Percentiles rank a stretch among this genome's conserved stretches.
phyloP scores from a whole-genome alignment of 2,797 vertebrate species.

The Xenopus petersii region DNA sequence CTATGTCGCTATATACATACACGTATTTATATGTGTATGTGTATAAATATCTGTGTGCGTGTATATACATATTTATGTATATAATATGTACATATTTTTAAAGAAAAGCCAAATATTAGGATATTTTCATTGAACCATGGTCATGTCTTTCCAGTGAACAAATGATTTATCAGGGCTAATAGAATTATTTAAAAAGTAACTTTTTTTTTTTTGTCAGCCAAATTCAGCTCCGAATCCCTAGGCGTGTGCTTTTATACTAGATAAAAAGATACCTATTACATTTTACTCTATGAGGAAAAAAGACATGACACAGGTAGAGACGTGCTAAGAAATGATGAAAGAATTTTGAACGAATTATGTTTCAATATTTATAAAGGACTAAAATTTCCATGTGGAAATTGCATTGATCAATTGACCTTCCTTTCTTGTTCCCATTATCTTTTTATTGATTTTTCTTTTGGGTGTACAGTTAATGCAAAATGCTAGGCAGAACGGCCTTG shows the following conservation, averaged over 20 bases:
- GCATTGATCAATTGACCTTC: background rate
- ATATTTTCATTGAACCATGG: slow-evolving; percentile 14
- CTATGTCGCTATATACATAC: slow-evolving; percentile 33
- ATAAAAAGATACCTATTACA: slow-evolving; percentile 5
- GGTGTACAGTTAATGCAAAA: background rate
- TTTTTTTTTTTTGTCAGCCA: background rate
- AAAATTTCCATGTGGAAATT: background rate
- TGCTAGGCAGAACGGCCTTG: too few relatives aligned
- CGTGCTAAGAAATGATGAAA: background rate
- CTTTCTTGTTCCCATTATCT: background rate
- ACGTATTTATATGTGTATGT: slow-evolving; percentile 27
- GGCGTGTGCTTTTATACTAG: slow-evolving; percentile 7
- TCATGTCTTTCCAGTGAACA: background rate
- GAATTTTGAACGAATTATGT: background rate
- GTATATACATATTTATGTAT: slow-evolving; percentile 41
- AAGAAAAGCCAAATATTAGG: slow-evolving; percentile 41
- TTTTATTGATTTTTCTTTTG: background rate
- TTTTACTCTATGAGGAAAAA: slow-evolving; percentile 5
- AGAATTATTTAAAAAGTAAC: background rate
- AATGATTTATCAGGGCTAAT: background rate
- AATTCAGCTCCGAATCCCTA: background rate
- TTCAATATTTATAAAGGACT: slow-evolving; percentile 2
- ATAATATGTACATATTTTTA: slow-evolving; percentile 40
- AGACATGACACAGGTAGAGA: background rate
- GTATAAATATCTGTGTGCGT: slow-evolving; percentile 29